A percentile compares a stretch with the other conserved stretches of the same genome.
Conservation (phyloP, 2,113 vertebrate species). For the Chionomys nivalis region DNA sequence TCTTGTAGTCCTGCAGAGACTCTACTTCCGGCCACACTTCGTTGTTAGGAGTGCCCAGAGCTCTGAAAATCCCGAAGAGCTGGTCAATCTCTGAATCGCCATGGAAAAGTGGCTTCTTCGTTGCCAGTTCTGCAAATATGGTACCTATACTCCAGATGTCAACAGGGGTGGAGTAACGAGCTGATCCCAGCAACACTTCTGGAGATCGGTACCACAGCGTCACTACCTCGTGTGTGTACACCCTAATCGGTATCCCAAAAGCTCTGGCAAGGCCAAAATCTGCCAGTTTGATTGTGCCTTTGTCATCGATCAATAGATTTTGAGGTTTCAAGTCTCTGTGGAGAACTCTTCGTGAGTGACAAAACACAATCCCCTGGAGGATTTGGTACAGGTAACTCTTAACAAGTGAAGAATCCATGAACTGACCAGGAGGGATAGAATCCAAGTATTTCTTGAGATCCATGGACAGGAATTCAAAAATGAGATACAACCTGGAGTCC, state of each 20-base stretch:
- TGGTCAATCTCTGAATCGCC: conserved; percentile 99
- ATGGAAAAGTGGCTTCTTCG: conserved; percentile 97
- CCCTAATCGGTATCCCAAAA: conserved; percentile 97
- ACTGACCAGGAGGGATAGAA: conserved; percentile 94
- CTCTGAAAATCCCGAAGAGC: conserved; percentile 98
- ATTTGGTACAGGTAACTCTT: conserved; percentile 99
- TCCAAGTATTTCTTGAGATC: conserved; percentile 99
- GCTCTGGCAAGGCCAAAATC: conserved; percentile 97
- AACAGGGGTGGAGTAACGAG: conserved; percentile 96
- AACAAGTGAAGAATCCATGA: conserved; percentile 94
- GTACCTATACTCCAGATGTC: conserved; percentile 99
- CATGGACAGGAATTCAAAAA: conserved; percentile 99
- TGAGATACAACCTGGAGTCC: conserved; percentile 96
- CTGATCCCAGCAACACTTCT: conserved; percentile 95
- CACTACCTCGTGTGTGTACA: conserved; percentile 99
- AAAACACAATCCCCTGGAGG: conserved; percentile 97
- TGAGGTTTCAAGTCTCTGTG: conserved; percentile 98
- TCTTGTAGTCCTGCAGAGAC: conserved; percentile 98
- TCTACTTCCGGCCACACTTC: conserved; percentile 99
- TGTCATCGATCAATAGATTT: conserved; percentile 97
- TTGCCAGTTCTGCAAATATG: conserved; percentile 97
- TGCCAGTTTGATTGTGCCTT: conserved; percentile 97
- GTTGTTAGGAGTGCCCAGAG: conserved; percentile 97
- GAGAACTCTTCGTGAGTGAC: conserved; percentile 95
- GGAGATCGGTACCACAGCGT: conserved; percentile 99